Base-by-base conservation (phyloP, 2,888 invertebrate genomes). In the Harmothoe impar region DNA sequence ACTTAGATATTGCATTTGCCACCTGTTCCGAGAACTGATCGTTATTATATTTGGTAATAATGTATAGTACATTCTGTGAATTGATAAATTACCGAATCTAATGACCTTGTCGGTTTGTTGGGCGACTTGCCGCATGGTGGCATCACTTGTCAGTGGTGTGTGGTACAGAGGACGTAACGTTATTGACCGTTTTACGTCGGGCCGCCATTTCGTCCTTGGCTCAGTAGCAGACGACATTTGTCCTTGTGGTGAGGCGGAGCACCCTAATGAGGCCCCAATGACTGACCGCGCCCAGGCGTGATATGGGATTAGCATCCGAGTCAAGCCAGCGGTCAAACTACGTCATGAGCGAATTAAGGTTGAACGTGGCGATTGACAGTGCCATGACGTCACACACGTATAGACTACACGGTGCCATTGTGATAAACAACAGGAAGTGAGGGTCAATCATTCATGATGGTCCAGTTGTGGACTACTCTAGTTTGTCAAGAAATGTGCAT, bases 181-280 rank as follows among this genome's bases (percentile, higher is more conserved):
- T 10, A 43, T 43, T 43, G 43, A 43, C 5, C 43, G 43, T 43
- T 43, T 43, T 43, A 10, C 10, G 62, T 15, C 62, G 20, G 3
- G 20, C n/a, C 62, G 3, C n/a, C n/a, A 1, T 62, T 62, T 62
- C 62, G 62, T n/a, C 23, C n/a, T 62, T n/a, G 62, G 62, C 20
- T 62, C 62, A 7, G 62, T n/a, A 62, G 62, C 62, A 62, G 62
- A 62, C 62, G 62, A 62, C 62, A 62, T n/a, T 62, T n/a, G 62
- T n/a, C 62, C 86, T 52, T 86, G 86, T 86, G 86, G 86, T 29
- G 52, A 10, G 25, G 15, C 15, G n/a, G 29, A 54, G 0, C 3
- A 3, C 54, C 23, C 54, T 86, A 86, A 86, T 86, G 86, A 86
- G 86, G 54, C 52, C 86, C 23, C 52, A 86, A 54, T 86, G 86